Base-by-base conservation (phyloP, 2,113 vertebrate genomes). In the Lethenteron camtschaticum region DNA sequence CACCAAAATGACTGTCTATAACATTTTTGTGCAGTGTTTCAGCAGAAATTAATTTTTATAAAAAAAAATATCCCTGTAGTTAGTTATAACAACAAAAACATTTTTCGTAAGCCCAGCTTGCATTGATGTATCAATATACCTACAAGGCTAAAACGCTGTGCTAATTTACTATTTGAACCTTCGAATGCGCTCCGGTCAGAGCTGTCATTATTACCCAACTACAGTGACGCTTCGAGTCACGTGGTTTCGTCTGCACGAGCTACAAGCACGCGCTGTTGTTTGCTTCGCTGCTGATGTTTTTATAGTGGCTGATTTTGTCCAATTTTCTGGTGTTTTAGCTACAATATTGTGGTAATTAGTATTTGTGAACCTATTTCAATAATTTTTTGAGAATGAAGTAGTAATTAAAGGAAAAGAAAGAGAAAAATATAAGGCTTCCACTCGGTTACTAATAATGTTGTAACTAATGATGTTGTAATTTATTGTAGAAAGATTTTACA, bases 291-390 rank as follows among this genome's bases (percentile, higher is more conserved):
- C 59, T 63, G 4, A 7, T 63, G 59, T 63, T 63, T 63, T 63
- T 63, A 63, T 63, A 63, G 59, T 5, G 4, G 59, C 59, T 7
- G 59, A 63, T 63, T 63, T 63, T 63, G 59, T 63, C 59, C 4
- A 63, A 63, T 4, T 18, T 18, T 18, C 16, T 18, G 16, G 16
- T 18, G 16, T 18, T 18, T 63, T 63, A 63, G 59, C 59, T 63
- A 63, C 59, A 63, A 41, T 63, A 63, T 63, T 63, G 59, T 63
- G 13, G 59, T 63, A 63, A 63, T 63, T 63, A 13, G 13, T 63
- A 63, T 63, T 63, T 63, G 59, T 63, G 1, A 63, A 63, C 59
- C 59, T 63, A 63, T 7, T 4, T 63, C 59, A 63, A 63, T 13
- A 63, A 63, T 7, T 7, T 41, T 63, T 63, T 63, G 59, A 63